phyloP scores from a whole-genome alignment of 2,888 invertebrate genomes.

The Hypomecis atomaria region DNA sequence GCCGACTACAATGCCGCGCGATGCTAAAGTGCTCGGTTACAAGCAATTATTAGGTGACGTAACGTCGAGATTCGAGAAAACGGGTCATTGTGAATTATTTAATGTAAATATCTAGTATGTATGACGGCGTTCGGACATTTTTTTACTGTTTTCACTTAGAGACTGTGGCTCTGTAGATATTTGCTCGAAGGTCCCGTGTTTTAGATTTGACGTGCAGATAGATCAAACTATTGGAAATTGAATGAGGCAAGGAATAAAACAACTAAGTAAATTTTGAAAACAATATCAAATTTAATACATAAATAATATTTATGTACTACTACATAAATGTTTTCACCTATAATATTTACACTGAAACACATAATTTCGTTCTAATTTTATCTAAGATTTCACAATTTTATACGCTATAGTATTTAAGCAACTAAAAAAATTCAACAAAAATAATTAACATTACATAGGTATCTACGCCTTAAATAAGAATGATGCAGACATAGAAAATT shows the following conservation, averaged over 20 bases:
- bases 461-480: conserved; percentile 66
- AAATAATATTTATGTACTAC: conserved; percentile 83
- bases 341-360: conserved; percentile 83
- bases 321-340: conserved; percentile 82
- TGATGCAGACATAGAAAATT: conserved; percentile 66
- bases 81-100: no score
- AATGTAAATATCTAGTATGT: no score
- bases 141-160: no score
- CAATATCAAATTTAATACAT: conserved; percentile 85
- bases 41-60: no score
- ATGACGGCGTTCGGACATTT: no score
- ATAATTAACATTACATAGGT: conserved; percentile 62
- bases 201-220: no score
- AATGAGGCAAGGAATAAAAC: conserved; percentile 64
- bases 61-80: no score
- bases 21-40: no score
- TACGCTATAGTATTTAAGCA: conserved; percentile 72
- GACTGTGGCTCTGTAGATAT: no score
- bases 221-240: background rate
- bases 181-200: no score
- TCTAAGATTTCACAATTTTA: conserved; percentile 72
- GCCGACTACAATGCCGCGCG: no score
- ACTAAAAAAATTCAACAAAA: conserved; percentile 72
- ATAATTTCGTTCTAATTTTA: conserved; percentile 76
- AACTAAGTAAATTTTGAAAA: conserved; percentile 80